Base-by-base conservation (phyloP, 1,140 invertebrate genomes). In the Drosophila novamexicana region DNA sequence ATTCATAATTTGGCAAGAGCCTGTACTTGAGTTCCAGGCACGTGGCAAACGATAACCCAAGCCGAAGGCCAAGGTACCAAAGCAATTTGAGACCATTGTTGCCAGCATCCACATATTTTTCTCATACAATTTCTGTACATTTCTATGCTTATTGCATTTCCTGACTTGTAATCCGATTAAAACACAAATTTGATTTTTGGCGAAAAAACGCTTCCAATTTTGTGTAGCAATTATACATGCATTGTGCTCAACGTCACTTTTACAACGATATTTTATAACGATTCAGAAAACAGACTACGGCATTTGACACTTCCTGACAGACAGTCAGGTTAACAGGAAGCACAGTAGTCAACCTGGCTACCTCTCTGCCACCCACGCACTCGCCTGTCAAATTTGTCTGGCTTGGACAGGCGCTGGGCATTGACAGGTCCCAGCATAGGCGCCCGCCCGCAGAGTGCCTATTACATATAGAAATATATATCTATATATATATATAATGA, bases 1-100 rank as follows among this genome's bases (percentile, higher is more conserved):
- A 83, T 83, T 71, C 63, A 79, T 74, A 82, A 82, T 86, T 63
- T 67, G 67, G 52, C 69, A 75, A 32, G 39, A 78, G 64, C 65
- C 65, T 37, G 49, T 39, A 53, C 40, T 77, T 75, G 42, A 75
- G 53, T 44, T 69, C 36, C 58, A 44, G 44, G 37, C 70, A 77
- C 75, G 64, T 68, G 64, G 64, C 70, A 34, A 32, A 18, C 12
- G 10, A 18, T 14, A 47, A 10, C 7, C 57, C 40, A 22, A 39
- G 10, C n/a, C 36, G 32, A 39, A 40, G 10, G 39, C 29, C 14
- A 16, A 49, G 14, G 22, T 67, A 45, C 9, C 9, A 65, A 63
- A 42, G 34, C 22, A 59, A 72, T 76, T 40, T 22, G 6, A 18
- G 9, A 14, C 10, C 37, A 44, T 36, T 52, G n/a, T 62, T 32